phyloP scores from a whole-genome alignment of 37 sponge, comb jelly and placozoan species.

The Chondrilla cf. caribensis region DNA sequence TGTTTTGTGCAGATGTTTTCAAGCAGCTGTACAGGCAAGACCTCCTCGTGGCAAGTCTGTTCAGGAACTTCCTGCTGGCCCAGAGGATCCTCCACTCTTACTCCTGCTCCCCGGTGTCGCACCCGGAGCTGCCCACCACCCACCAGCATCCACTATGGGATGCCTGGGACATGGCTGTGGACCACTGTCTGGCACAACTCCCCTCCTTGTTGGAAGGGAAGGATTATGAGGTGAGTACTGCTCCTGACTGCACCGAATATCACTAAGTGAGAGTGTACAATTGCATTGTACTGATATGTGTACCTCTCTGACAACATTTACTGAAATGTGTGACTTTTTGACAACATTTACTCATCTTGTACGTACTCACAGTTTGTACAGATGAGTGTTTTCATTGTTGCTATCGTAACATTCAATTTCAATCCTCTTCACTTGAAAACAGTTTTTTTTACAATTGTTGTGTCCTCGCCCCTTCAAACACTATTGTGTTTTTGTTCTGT shows the following conservation, averaged over 20 bases:
- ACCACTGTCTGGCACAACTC: constrained; percentile 84
- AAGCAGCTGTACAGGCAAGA: constrained; percentile 94
- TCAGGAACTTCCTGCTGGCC: constrained; percentile 92
- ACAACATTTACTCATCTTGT: too few species aligned
- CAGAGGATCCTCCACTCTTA: constrained; percentile 91
- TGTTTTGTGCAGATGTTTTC: constrained; percentile 65
- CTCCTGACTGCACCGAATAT: too few species aligned
- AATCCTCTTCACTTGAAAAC: too few species aligned
- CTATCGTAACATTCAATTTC: too few species aligned
- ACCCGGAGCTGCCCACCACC: constrained; percentile 84
- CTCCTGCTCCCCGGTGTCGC: constrained; percentile 82
- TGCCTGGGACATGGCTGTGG: constrained; percentile 95
- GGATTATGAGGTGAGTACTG: constrained; percentile 66
- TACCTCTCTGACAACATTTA: too few species aligned
- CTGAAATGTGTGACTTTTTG: too few species aligned
- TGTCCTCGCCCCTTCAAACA: too few species aligned
- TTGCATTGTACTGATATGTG: background rate
- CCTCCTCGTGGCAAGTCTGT: constrained; percentile 93
- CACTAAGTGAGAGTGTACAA: background rate
- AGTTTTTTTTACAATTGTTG: too few species aligned
- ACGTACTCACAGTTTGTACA: too few species aligned
- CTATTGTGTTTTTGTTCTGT: too few species aligned
- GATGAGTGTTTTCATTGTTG: too few species aligned
- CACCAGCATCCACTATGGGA: constrained; percentile 89
- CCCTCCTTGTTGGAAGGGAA: constrained; percentile 51